Conservation (phyloP, 2,113 vertebrate genomes). For the Silurus glanis region DNA sequence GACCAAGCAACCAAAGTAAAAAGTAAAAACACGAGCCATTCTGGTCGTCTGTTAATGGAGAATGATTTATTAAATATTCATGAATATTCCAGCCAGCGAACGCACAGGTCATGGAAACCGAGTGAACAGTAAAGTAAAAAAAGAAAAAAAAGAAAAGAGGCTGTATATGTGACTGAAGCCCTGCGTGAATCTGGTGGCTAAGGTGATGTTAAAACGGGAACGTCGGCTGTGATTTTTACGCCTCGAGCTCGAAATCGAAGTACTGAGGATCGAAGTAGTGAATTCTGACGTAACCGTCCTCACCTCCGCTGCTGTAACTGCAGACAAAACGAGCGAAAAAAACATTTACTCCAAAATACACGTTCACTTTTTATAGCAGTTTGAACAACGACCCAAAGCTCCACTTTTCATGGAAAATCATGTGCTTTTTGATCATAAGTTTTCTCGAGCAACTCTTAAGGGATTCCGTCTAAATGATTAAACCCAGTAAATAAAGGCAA, state of each 20-base stretch:
- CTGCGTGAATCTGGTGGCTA: not conserved
- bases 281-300: conserved; percentile 94
- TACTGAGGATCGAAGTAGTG: conserved; percentile 96
- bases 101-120: conserved; percentile 8
- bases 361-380: too few species aligned
- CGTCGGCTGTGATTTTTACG: conserved; percentile 60
- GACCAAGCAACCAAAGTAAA: too few species aligned
- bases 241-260: conserved; percentile 97
- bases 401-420: too few species aligned
- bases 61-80: conserved; percentile 58
- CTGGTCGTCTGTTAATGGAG: conserved; percentile 14
- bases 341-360: too few species aligned
- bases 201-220: conserved; percentile 10
- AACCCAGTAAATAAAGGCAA: not conserved
- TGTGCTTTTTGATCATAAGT: too few species aligned
- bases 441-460: too few species aligned
- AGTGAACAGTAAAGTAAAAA: too few species aligned
- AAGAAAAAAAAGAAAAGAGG: conserved; percentile 25
- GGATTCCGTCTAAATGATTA: too few species aligned
- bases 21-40: too few species aligned
- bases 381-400: too few species aligned
- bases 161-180: not conserved
- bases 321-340: not conserved
- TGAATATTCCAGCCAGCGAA: conserved; percentile 37
- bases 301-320: conserved; percentile 96